Evolutionary conservation across 1,140 invertebrate species (phyloP), one percentile per base, ranked within the genome.

Genomic region (Drosophila punjabiensis): DNA sequence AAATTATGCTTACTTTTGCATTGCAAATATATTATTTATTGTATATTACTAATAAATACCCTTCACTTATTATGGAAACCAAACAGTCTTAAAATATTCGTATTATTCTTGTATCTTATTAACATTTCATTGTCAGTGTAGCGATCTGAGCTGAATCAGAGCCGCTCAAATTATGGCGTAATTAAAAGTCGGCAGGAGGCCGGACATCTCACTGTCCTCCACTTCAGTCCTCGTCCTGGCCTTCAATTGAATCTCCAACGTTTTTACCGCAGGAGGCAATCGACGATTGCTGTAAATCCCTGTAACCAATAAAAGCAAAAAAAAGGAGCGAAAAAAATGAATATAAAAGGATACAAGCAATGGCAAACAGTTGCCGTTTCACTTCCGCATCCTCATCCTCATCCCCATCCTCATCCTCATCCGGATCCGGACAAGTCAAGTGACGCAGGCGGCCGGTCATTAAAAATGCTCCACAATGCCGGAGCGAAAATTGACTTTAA

Each of bases 121-220:
- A n/a, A n/a, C 13, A 0, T 30, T 56, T 70, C 32, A 47, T 11
- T 18, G 14, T n/a, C 64, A 71, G 39, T 71, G 64, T 20, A 71
- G n/a, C 30, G 14, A 47, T 45, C 32, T 32, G 28, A 14, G 37
- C 30, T 6, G 18, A 37, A 45, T 62, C 68, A 24, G 32, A 60
- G 30, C 67, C 70, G 61, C 70, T 60, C 68, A 84, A 88, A 89
- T 84, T 88, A 89, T 84, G 81, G 85, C 85, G 81, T 82, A 90
- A 89, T 88, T 89, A 89, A 89, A 73, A 85, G 78, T 70, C 76
- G 66, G 60, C 50, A 45, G 50, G 56, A 48, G 60, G 64, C 47
- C 37, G 69, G 56, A 60, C 50, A 24, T 37, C 55, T 63, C 48
- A 33, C 69, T 71, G 52, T 11, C 14, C 24, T n/a, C 13, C 33